Conservation (phyloP, 2,888 invertebrate genomes). For the Rhopalosiphum nymphaeae region DNA sequence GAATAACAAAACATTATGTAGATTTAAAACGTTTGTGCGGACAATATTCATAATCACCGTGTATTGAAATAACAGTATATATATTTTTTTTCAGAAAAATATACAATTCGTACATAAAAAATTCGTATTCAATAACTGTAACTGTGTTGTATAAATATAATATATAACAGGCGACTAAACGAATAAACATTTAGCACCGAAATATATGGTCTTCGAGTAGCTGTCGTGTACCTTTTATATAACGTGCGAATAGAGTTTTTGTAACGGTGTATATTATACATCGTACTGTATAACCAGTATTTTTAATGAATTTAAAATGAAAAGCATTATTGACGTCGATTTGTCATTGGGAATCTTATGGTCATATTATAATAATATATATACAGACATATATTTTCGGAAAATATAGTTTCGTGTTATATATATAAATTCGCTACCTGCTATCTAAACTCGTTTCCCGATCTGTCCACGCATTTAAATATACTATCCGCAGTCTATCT, state of each 20-base stretch:
- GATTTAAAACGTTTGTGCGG: background rate
- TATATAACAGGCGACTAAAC: background rate
- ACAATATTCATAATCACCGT: background rate
- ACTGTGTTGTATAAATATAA: background rate
- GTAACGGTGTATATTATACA: background rate
- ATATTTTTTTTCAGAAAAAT: background rate
- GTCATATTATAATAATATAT: background rate
- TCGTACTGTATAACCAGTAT: conserved; percentile 34
- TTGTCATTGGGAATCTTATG: conserved; percentile 8
- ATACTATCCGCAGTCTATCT: background rate
- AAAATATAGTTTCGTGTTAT: conserved; percentile 32
- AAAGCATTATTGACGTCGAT: conserved; percentile 41
- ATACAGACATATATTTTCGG: background rate
- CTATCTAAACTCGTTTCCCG: conserved; percentile 42
- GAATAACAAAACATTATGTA: background rate
- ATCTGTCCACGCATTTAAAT: conserved; percentile 8
- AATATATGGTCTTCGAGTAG: background rate
- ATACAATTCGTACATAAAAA: background rate
- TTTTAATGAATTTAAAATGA: conserved; percentile 36
- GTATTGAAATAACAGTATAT: background rate
- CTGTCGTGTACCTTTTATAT: background rate
- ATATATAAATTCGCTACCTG: conserved; percentile 27
- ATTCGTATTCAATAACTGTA: background rate
- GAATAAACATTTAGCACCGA: background rate
- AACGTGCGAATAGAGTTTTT: conserved; percentile 16